Evolutionary conservation across 2,113 vertebrate species (phyloP).

Genomic region (Gallinago media): DNA sequence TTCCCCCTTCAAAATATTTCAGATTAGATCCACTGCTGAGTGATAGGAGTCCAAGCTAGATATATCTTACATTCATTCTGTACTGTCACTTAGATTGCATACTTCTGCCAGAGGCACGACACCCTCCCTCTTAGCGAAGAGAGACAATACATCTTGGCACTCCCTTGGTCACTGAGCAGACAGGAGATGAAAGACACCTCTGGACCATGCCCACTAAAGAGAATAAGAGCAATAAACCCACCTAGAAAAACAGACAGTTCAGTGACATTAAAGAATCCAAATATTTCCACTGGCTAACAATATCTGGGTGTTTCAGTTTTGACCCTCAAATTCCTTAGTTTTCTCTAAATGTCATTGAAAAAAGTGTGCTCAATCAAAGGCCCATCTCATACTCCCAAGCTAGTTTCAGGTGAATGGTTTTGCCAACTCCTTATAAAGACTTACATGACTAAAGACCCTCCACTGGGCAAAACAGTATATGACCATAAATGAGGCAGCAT

Average conservation of each 20-base stretch:
- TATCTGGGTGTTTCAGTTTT: background rate
- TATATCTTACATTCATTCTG: background rate
- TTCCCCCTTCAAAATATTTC: background rate
- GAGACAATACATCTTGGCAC: background rate
- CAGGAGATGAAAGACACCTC: background rate
- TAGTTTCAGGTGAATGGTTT: rapidly evolving
- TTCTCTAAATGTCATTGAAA: background rate
- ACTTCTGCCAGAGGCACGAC: background rate
- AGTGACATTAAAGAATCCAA: background rate
- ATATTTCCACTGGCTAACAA: background rate
- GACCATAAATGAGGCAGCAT: background rate
- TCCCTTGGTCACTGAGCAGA: background rate
- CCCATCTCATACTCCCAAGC: background rate
- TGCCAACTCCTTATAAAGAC: background rate
- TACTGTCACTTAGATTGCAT: background rate
- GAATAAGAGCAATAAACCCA: background rate
- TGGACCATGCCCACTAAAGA: background rate
- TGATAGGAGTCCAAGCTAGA: background rate
- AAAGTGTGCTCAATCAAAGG: background rate
- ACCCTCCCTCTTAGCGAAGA: background rate
- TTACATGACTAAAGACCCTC: background rate
- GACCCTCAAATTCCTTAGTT: background rate
- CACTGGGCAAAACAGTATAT: background rate
- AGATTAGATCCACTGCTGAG: background rate
- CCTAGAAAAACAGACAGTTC: background rate